A percentile compares a stretch with the other conserved stretches of the same genome.
These are phyloP conservation scores for Perodicticus potto DNA, from an alignment of 2,797 vertebrate genomes.

Conservation along the genomic window DNA sequence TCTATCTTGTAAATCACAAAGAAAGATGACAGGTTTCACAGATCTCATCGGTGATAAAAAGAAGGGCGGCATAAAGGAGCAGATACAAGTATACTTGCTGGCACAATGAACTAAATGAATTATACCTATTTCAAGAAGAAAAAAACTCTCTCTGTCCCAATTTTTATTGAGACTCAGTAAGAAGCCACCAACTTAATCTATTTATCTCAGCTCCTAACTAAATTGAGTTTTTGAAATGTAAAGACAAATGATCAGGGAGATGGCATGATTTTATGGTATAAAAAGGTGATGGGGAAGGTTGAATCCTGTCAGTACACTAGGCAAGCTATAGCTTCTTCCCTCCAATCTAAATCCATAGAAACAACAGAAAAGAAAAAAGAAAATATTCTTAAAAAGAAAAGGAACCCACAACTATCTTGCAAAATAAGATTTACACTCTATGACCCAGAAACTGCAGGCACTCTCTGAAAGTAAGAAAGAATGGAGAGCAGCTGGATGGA, in stretches of 20 bases:
- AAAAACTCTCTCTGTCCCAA: not conserved
- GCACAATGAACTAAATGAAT: not conserved
- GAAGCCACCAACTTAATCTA: slow-evolving; percentile 42
- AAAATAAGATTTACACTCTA: not conserved
- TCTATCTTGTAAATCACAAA: slow-evolving; percentile 81
- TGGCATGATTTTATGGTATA: not conserved
- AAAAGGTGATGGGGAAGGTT: not conserved
- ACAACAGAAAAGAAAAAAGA: not conserved
- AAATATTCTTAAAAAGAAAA: slow-evolving; percentile 18
- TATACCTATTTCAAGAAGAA: not conserved
- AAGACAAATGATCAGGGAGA: slow-evolving; percentile 39
- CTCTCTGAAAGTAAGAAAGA: slow-evolving; percentile 14
- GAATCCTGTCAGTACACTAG: not conserved
- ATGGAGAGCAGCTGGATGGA: not conserved
- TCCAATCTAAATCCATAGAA: slow-evolving; percentile 10
- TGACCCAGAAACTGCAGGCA: slow-evolving; percentile 18
- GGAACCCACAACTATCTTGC: not conserved
- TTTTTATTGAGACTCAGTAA: slow-evolving; percentile 55
- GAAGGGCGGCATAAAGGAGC: slow-evolving; percentile 44
- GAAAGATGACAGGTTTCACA: slow-evolving; percentile 78
- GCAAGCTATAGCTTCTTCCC: not conserved
- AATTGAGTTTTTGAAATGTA: slow-evolving; percentile 54
- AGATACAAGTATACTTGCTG: not conserved
- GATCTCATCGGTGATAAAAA: slow-evolving; percentile 75
- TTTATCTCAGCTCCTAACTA: slow-evolving; percentile 19